phyloP scores from a whole-genome alignment of 2,113 vertebrate species.

The Vidua chalybeata region DNA sequence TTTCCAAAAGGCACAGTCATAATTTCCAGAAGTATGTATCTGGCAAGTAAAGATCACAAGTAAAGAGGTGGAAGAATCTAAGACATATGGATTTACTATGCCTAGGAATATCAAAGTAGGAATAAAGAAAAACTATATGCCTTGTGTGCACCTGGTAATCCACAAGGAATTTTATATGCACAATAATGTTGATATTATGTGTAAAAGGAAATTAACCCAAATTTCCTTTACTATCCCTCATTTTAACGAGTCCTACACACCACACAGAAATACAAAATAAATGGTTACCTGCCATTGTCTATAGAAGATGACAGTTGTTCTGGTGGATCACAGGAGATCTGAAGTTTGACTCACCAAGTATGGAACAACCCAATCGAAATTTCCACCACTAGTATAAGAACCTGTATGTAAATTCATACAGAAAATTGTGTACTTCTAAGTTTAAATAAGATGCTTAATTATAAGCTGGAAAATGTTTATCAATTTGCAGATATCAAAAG shows the following conservation, averaged over 20 bases:
- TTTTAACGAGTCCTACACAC: not conserved
- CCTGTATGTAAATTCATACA: not conserved
- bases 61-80: not conserved
- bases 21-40: not conserved
- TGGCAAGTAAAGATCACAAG: not conserved
- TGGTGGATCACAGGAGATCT: not conserved
- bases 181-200: not conserved
- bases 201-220: no score
- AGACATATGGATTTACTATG: not conserved
- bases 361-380: not conserved
- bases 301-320: not conserved
- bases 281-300: not conserved
- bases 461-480: not conserved
- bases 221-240: not conserved
- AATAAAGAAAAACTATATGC: not conserved
- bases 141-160: not conserved
- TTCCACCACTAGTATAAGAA: not conserved
- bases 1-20: not conserved
- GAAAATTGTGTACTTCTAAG: not conserved
- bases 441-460: not conserved
- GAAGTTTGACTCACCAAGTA: not conserved
- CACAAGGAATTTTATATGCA: not conserved
- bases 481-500: not conserved
- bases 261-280: not conserved
- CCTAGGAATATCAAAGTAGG: not conserved